Evolutionary conservation across 2,113 vertebrate genomes (phyloP), one percentile per base, ranked within the genome.

Genomic region (Ameiurus melas): DNA sequence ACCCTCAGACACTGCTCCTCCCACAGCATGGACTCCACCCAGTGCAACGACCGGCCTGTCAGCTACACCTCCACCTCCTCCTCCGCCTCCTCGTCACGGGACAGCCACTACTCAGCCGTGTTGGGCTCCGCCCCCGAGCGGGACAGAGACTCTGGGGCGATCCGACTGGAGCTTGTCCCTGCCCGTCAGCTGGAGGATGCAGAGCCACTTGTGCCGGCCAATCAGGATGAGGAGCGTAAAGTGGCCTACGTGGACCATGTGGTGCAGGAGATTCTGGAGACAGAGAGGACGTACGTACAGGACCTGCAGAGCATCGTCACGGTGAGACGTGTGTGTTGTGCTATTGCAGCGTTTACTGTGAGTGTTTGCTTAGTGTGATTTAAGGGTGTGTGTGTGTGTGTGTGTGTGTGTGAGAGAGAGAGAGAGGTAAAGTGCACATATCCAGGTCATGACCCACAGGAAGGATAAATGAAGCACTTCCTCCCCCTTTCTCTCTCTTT

Each of bases 1-100:
- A 88, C 89, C 58, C 93, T 93, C 68, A 92, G 0, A 89, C 95
- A 95, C 92, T 95, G 93, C 94, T 96, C 96, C 16, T 94, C 92
- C 71, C 95, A 87, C 92, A 95, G 95, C 92, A 99, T 99, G 97
- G 97, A 98, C 94, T 94, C 97, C 75, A 96, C 94, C 5, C 93
- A 96, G 0, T 97, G 98, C 94, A 97, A 95, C 16, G 98, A 99
- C 91, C 96, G 98, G 58, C 98, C 98, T 0, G 94, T 98, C 92
- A 99, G 98, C 96, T 99, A 99, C 86, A 97, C 97, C 92, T 99
- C 98, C 92, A 99, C 98, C 5, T 99, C 98, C 0, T 99, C 98
- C 53, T 99, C 98, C 0, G 96, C 97, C 84, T 99, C 98, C 53
- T 99, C 98, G 86, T 99, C 98, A 89, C 93, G 97, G 87, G 98